phyloP scores from a whole-genome alignment of 2,797 vertebrate genomes.

The Sebastes oblongus region DNA sequence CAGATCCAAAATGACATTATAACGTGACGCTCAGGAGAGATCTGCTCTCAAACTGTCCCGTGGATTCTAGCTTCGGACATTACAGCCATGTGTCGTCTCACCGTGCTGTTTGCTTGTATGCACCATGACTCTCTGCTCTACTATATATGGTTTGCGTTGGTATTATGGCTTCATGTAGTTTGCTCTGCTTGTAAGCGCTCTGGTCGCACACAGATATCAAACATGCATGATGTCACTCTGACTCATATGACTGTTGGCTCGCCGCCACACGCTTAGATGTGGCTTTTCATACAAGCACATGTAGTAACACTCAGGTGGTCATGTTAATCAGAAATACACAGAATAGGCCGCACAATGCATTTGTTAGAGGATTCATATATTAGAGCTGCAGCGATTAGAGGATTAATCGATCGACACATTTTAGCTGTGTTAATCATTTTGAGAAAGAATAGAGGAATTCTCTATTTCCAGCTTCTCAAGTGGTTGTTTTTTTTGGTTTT shows the following conservation, averaged over 20 bases:
- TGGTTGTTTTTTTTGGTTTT: neutral
- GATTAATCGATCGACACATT: neutral
- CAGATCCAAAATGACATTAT: conserved; percentile 32
- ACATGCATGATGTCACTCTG: conserved; percentile 65
- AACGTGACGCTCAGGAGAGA: conserved; percentile 9
- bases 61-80: neutral
- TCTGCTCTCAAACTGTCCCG: conserved; percentile 25
- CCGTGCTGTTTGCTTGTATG: neutral
- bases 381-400: neutral
- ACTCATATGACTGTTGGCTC: conserved; percentile 62
- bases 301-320: conserved; percentile 19
- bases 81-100: neutral
- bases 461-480: neutral
- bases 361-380: neutral
- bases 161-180: conserved; percentile 9
- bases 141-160: neutral
- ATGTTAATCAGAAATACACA: neutral
- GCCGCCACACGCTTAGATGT: conserved; percentile 47
- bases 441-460: neutral
- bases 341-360: neutral
- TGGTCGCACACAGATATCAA: conserved; percentile 46
- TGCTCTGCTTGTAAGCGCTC: conserved; percentile 14
- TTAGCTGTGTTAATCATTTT: neutral
- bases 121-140: neutral
- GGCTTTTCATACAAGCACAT: conserved; percentile 26